phyloP scores from a whole-genome alignment of 2,888 invertebrate genomes.

The Dysmachus trigonus region DNA sequence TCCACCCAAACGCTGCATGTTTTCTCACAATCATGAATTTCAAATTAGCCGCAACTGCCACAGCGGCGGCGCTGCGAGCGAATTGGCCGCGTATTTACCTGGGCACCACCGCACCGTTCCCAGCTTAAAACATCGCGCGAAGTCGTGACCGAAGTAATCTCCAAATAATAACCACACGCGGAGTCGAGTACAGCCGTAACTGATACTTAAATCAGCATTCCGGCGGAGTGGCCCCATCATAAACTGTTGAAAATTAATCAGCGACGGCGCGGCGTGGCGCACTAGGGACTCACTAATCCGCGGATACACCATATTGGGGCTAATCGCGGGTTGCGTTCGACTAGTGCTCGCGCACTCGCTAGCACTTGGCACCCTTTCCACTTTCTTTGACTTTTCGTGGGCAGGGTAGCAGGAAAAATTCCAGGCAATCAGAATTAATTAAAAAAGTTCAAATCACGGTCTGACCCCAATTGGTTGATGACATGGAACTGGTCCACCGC shows the following conservation, averaged over 20 bases:
- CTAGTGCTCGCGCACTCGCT: not conserved
- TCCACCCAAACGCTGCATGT: not conserved
- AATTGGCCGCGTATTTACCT: not conserved
- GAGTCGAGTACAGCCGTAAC: not conserved
- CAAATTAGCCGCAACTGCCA: not conserved
- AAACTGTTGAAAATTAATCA: constrained; percentile 14
- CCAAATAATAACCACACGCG: constrained; percentile 10
- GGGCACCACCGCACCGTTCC: not conserved
- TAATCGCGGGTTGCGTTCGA: not conserved
- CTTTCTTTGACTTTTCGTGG: not conserved
- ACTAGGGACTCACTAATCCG: not conserved
- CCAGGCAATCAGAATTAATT: constrained; percentile 31
- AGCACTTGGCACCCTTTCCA: not conserved
- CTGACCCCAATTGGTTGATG: constrained; percentile 6
- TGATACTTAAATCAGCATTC: not conserved
- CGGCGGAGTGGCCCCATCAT: not conserved
- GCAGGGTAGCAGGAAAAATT: constrained; percentile 17
- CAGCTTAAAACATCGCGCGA: constrained; percentile 5
- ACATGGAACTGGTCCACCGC: not conserved
- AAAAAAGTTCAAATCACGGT: constrained; percentile 22
- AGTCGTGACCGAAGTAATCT: constrained; percentile 27
- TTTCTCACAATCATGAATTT: constrained; percentile 18
- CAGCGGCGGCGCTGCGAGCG: not conserved
- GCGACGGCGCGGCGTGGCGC: not conserved
- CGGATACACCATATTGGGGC: not conserved